Base-by-base conservation (phyloP, 2,113 vertebrate species). In the Brachionichthys hirsutus region DNA sequence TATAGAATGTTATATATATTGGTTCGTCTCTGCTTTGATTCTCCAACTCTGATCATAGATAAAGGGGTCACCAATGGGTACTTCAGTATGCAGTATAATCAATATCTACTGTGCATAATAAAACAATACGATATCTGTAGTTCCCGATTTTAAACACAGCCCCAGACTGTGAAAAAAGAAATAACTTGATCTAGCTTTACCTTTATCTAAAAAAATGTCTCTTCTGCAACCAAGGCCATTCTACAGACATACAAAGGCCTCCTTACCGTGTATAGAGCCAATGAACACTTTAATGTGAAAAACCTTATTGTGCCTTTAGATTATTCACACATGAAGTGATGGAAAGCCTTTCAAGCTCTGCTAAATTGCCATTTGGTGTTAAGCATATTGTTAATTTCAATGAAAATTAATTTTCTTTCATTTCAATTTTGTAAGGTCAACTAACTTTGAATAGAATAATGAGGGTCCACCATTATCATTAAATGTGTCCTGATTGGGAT, bases 381-480 rank as follows among this genome's bases (percentile, higher is more conserved):
- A 84, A 85, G 77, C 73, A 72, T 81, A 81, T 86, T 87, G 79
- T 89, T 90, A 70, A 84, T 85, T 89, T 87, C 73, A 91, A 88
- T 85, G 84, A 82, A 88, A 88, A 89, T 86, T 83, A 89, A 88
- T 90, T 87, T 88, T 87, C 69, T 80, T 86, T 87, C 80, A 87
- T 86, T 90, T 85, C 64, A 84, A 85, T 87, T 85, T 80, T 44
- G 80, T 89, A 89, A 87, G 86, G 88, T 89, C 87, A 90, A 85
- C 82, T 87, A 90, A 90, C 85, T 89, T 81, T 85, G 79, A 88
- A 90, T 85, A 73, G 87, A 84, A 72, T 70, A 75, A 70, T 65
- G 79, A 82, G 69, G 79, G 83, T 77, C 83, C 77, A 63, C 75
- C 54, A 79, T 88, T 82, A 89, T 88, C 78, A 85, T 88, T 85